Percentiles rank a stretch among this genome's conserved stretches.
Evolutionary conservation across 2,888 invertebrate genomes (phyloP).

Genomic region (Dryomyza anilis): DNA sequence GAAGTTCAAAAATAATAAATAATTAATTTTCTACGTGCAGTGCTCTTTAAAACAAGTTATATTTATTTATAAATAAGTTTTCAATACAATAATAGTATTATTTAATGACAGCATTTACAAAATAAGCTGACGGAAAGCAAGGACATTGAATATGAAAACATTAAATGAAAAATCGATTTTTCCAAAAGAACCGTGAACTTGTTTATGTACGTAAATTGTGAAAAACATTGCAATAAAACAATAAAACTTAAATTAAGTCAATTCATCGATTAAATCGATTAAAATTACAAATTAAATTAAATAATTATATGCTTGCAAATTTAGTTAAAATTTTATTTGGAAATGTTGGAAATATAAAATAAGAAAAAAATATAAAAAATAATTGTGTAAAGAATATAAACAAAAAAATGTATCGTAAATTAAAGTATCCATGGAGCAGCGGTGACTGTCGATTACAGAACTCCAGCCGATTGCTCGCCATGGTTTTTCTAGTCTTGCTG

Average conservation of each 20-base stretch:
- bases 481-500: slow-evolving; percentile 34
- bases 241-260: too few species aligned
- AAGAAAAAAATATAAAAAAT: too few species aligned
- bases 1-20: background rate
- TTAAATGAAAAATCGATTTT: slow-evolving; percentile 13
- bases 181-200: too few species aligned
- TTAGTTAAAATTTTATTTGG: too few species aligned
- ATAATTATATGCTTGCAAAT: too few species aligned
- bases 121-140: background rate
- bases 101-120: background rate
- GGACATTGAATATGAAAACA: background rate
- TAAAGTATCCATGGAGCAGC: background rate
- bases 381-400: too few species aligned
- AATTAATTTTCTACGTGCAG: slow-evolving; percentile 1
- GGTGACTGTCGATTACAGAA: background rate
- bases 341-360: too few species aligned
- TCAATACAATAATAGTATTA: background rate
- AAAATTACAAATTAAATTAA: too few species aligned
- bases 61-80: background rate
- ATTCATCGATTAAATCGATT: too few species aligned
- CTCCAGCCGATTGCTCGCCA: background rate
- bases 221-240: too few species aligned
- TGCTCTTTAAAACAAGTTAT: too few species aligned
- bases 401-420: slow-evolving; percentile 1
- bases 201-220: too few species aligned